A percentile compares a stretch with the other conserved stretches of the same genome.
Evolutionary conservation across 1,140 invertebrate genomes (phyloP).

Genomic region (Parapsyche elsis): DNA sequence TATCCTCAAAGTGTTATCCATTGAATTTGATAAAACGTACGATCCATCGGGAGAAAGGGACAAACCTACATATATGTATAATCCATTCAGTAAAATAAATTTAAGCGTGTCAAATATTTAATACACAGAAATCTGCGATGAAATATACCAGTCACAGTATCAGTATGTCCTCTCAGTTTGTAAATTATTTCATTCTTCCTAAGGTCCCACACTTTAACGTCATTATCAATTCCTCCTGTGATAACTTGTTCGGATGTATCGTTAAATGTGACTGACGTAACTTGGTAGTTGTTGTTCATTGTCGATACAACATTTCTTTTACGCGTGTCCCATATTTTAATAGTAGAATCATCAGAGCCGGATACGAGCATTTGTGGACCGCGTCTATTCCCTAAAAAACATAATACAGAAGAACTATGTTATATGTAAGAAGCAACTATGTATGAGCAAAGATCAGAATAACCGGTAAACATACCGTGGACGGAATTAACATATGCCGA

Average conservation of each 20-base stretch:
- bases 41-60: conserved; percentile 94
- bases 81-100: not conserved
- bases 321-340: conserved; percentile 91
- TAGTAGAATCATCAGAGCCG: conserved; percentile 94
- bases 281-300: conserved; percentile 85
- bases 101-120: too few relatives aligned
- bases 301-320: conserved; percentile 82
- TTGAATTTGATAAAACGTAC: conserved; percentile 94
- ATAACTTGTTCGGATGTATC: conserved; percentile 94
- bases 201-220: conserved; percentile 98
- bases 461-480: conserved; percentile 62
- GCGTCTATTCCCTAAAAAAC: conserved; percentile 75
- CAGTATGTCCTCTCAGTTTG: conserved; percentile 87
- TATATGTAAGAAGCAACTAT: conserved; percentile 12
- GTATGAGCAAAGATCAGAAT: conserved; percentile 31
- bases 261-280: conserved; percentile 94
- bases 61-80: conserved; percentile 70
- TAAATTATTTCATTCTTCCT: conserved; percentile 91
- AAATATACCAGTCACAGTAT: conserved; percentile 88
- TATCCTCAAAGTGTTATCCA: conserved; percentile 93
- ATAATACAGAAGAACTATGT: too few relatives aligned
- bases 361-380: conserved; percentile 92
- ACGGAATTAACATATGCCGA: conserved; percentile 90
- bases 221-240: conserved; percentile 96
- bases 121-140: not conserved